These are phyloP conservation scores for Camponotus floridanus DNA, from an alignment of 1,140 invertebrate genomes.

Conservation along the genomic window DNA sequence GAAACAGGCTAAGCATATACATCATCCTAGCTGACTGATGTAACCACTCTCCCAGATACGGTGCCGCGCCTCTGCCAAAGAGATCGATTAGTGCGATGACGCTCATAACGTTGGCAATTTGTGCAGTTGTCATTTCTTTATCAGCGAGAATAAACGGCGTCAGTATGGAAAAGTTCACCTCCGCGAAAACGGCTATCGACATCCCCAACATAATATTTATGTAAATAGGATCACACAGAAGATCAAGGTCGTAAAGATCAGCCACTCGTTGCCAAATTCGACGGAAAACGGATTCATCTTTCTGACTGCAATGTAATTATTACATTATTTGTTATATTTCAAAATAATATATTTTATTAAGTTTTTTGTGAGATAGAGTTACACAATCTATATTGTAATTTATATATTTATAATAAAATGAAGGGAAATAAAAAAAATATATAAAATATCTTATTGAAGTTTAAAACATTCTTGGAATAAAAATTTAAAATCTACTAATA, in stretches of 20 bases:
- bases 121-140: constrained; percentile 85
- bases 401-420: neutral
- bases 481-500: too few relatives aligned
- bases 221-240: constrained; percentile 87
- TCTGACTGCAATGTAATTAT: constrained; percentile 19
- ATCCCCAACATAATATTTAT: constrained; percentile 90
- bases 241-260: constrained; percentile 86
- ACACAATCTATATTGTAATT: neutral
- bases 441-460: neutral
- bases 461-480: too few relatives aligned
- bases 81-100: constrained; percentile 87
- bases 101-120: constrained; percentile 89
- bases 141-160: constrained; percentile 90
- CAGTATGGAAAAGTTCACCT: constrained; percentile 90
- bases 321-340: neutral
- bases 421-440: too few relatives aligned
- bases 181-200: constrained; percentile 89
- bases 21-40: constrained; percentile 89
- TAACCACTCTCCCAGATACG: constrained; percentile 89
- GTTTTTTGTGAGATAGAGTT: neutral
- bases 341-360: neutral
- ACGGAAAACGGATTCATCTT: neutral
- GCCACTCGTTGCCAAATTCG: constrained; percentile 71
- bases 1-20: constrained; percentile 89
- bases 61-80: constrained; percentile 87